Conservation (phyloP, 2,113 vertebrate genomes). For the Eptesicus fuscus region DNA sequence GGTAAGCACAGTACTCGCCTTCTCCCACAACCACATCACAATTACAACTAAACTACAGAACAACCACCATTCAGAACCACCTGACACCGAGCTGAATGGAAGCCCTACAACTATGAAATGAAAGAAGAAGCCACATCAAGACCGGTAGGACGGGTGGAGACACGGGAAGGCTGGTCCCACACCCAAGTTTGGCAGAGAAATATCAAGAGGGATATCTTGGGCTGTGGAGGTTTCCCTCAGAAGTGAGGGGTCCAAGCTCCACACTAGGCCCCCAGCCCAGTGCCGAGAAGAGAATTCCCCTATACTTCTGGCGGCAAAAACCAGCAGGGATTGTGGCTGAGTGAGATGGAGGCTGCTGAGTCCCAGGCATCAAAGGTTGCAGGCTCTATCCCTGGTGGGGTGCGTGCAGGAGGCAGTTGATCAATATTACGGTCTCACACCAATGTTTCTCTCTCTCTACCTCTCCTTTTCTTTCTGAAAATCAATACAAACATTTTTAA, state of each 20-base stretch:
- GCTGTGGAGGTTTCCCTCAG: not conserved
- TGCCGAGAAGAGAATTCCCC: not conserved
- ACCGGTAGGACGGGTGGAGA: not conserved
- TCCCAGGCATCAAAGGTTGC: not conserved
- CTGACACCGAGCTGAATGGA: not conserved
- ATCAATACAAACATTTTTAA: not conserved
- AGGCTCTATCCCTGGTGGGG: not conserved
- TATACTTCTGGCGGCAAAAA: not conserved
- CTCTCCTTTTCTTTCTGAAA: not conserved
- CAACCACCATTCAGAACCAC: not conserved
- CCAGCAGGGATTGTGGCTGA: not conserved
- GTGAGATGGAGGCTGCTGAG: not conserved
- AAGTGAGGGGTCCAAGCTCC: not conserved
- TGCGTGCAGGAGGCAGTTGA: not conserved
- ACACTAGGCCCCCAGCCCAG: not conserved
- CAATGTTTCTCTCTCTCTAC: not conserved
- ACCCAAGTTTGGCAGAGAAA: not conserved
- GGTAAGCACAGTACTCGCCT: not conserved
- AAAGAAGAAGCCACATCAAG: not conserved
- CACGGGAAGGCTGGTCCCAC: not conserved
- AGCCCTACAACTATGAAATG: not conserved
- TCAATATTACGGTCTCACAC: not conserved
- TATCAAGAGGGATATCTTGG: not conserved
- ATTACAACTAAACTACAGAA: not conserved
- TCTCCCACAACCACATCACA: not conserved